phyloP scores from a whole-genome alignment of 2,888 invertebrate species.

The Trichacis sp. region DNA sequence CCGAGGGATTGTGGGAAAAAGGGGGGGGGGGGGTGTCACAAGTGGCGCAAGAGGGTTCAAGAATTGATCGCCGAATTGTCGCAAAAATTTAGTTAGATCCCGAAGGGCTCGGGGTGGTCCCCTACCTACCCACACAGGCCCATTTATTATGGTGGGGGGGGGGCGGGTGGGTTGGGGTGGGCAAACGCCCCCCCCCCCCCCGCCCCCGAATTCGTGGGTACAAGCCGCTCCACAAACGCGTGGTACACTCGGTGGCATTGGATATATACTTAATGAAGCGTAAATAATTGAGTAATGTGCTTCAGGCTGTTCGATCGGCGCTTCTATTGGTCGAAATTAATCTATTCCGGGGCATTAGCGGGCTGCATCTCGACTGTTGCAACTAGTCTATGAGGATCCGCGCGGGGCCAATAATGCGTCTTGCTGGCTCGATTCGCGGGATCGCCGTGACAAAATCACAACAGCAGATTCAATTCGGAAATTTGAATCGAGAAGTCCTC shows the following conservation, averaged over 20 bases:
- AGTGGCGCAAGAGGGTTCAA: too few species aligned
- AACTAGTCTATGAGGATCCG: constrained; percentile 16
- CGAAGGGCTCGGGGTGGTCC: too few species aligned
- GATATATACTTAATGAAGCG: constrained; percentile 70
- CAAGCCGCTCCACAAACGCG: constrained; percentile 37
- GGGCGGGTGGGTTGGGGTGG: constrained; percentile 46
- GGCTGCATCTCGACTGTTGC: constrained; percentile 58
- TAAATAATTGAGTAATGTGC: constrained; percentile 70
- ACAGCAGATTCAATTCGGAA: too few species aligned
- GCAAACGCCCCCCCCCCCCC: constrained; percentile 16
- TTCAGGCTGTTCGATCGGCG: constrained; percentile 68
- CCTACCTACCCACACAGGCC: too few species aligned
- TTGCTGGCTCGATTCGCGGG: too few species aligned
- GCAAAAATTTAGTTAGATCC: too few species aligned
- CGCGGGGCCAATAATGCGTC: too few species aligned
- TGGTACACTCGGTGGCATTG: constrained; percentile 65
- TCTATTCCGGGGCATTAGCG: constrained; percentile 69
- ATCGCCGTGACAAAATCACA: too few species aligned
- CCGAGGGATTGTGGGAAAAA: too few species aligned
- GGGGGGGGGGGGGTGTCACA: too few species aligned
- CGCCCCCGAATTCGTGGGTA: constrained; percentile 19
- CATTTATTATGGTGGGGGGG: constrained; percentile 34
- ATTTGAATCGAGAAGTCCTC: too few species aligned
- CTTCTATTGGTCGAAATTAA: constrained; percentile 68
- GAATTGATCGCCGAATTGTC: too few species aligned